Evolutionary conservation across 2,113 vertebrate genomes (phyloP), one percentile per base, ranked within the genome.

Genomic region (Burhinus bistriatus): DNA sequence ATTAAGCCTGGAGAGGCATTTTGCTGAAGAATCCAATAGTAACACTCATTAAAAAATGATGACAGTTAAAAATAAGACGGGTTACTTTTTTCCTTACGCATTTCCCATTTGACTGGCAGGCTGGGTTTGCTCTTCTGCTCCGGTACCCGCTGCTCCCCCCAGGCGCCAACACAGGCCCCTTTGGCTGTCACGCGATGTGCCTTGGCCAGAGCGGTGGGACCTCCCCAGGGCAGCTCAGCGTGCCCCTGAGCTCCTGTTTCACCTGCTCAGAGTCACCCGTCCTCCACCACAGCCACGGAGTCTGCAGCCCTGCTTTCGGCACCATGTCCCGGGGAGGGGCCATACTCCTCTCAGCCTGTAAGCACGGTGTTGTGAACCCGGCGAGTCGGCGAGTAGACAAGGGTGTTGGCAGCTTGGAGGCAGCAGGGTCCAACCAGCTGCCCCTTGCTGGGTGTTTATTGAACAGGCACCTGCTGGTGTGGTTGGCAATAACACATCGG

Each of bases 121-220:
- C 44, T 38, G 44, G 52, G 8, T 32, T 40, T 23, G 18, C 21
- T 44, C 25, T 5, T 25, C 21, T n/a, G 32, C 9, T 38, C 68
- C 10, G 1, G 27, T 3, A 44, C 38, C 42, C 0, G 0, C 23
- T 1, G 3, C 22, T 17, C 45, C 51, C 54, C 8, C 7, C 0
- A 3, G 18, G 20, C 3, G 14, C 58, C 0, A 0, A 40, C 76
- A 16, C 12, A 2, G 36, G 17, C 9, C 44, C 45, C 93, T 49
- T 15, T 3, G 2, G 36, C 76, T 29, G 9, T 36, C 17, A 25
- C 2, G 0, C 2, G 7, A 12, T 15, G 26, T 7, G 4, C 10
- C 25, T 7, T 5, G 7, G 47, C 29, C 42, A 9, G 52, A 8
- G 52, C 9, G 25, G 25, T 32, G 72, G 47, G 22, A 25, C 9